Evolutionary conservation across 2,113 vertebrate species (phyloP), one percentile per base, ranked within the genome.

Genomic region (Dromas ardeola): DNA sequence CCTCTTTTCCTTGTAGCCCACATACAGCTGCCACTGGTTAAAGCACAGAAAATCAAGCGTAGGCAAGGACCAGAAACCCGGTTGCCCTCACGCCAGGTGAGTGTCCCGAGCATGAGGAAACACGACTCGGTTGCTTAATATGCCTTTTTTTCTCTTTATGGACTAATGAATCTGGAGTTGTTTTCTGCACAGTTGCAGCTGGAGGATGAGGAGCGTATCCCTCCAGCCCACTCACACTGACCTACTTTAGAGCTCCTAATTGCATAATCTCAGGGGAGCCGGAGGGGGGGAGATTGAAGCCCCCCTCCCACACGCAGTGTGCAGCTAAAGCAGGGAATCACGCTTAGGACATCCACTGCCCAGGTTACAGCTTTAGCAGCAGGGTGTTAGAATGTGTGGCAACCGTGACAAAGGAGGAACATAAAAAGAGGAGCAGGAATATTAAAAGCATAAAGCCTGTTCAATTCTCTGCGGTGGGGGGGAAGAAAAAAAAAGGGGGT

Each of bases 181-280:
- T 50, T 70, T 77, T 81, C 76, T 74, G 77, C 78, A 76, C 65
- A 69, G 49, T 56, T 93, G 84, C 87, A 95, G 84, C 94, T 5
- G 43, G 73, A 90, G 78, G 47, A 69, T 18, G 78, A 91, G 65
- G 66, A 89, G n/a, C 16, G 2, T 63, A 55, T 91, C 70, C 47
- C 65, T 96, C 69, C 89, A 91, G 61, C 94, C 87, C 73, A 93
- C 84, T 91, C 78, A 69, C 25, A 11, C 34, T 91, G 83, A 89
- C 81, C 91, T 94, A 90, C 49, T 96, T 95, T 56, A 76, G 78
- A 76, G 81, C 36, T 95, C 61, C 36, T 95, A 69, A 76, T 59
- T 92, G 56, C 65, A 79, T 40, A 50, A 71, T 36, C 56, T 36
- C 47, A 6, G 34, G 34, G 56, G 40, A 36, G 1, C 2, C 13